These are phyloP conservation scores for Diploscapter pachys DNA, from an alignment of 1,140 invertebrate species.

Conservation along the genomic window DNA sequence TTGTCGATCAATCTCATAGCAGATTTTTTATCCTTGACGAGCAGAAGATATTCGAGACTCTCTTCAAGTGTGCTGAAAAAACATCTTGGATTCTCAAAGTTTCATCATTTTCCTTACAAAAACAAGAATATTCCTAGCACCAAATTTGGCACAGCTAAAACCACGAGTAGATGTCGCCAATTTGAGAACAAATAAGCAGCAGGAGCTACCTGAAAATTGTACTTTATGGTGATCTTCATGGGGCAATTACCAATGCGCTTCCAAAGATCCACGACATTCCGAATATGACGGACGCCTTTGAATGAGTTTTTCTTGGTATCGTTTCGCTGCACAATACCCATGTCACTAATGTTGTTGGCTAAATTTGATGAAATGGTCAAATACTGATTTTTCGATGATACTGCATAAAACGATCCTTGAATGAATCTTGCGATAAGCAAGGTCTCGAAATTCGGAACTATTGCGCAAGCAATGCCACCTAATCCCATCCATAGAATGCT, in stretches of 20 bases:
- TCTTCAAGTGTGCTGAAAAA: not conserved
- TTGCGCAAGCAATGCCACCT: constrained; percentile 6
- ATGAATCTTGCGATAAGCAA: constrained; percentile 1
- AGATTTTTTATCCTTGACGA: not conserved
- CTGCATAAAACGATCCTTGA: constrained; percentile 8
- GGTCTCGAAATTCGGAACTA: not conserved
- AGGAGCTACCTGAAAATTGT: not conserved
- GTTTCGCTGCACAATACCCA: constrained; percentile 3
- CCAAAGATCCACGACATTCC: constrained; percentile 11
- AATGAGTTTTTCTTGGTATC: not conserved
- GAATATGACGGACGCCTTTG: constrained; percentile 1
- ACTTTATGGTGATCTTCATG: not conserved
- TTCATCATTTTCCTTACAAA: not conserved
- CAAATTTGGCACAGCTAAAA: not conserved
- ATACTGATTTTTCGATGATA: not conserved
- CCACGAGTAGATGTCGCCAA: not conserved
- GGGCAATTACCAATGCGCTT: constrained; percentile 1
- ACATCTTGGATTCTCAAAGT: not conserved
- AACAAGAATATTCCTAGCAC: not conserved
- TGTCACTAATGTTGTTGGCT: constrained; percentile 9
- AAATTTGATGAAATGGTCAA: not conserved
- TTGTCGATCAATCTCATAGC: not conserved
- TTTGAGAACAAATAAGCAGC: not conserved
- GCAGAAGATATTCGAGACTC: not conserved
- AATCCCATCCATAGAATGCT: constrained; percentile 1